Evolutionary conservation across 2,888 invertebrate genomes (phyloP).

Genomic region (Opisthograptis luteolata): DNA sequence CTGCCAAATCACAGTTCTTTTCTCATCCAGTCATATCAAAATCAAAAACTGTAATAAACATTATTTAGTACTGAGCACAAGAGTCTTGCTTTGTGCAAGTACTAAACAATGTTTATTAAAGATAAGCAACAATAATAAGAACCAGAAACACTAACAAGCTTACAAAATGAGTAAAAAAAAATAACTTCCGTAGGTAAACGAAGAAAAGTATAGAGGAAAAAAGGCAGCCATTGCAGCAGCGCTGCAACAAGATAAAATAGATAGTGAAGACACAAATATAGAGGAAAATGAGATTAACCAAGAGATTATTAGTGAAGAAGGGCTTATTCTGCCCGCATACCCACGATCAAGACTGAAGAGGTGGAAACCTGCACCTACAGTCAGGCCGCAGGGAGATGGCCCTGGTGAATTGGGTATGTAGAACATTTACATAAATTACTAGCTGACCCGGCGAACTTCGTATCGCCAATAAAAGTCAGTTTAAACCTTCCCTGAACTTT

Average conservation of each 20-base stretch:
- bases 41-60: too few species aligned
- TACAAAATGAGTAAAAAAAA: too few species aligned
- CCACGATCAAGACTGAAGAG: conserved; percentile 80
- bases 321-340: conserved; percentile 63
- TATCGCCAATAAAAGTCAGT: too few species aligned
- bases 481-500: too few species aligned
- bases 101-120: too few species aligned
- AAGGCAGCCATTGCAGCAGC: conserved; percentile 78
- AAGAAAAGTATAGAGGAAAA: conserved; percentile 68
- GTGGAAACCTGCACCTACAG: conserved; percentile 90
- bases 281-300: conserved; percentile 68
- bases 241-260: conserved; percentile 56
- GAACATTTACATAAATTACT: not conserved
- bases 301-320: conserved; percentile 66
- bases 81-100: too few species aligned
- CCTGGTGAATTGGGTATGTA: conserved; percentile 95
- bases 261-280: conserved; percentile 66
- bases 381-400: conserved; percentile 86
- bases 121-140: too few species aligned
- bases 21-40: too few species aligned
- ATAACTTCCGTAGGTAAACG: conserved; percentile 19
- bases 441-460: too few species aligned
- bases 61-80: too few species aligned
- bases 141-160: too few species aligned
- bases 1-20: too few species aligned